Conservation (phyloP, 1,140 invertebrate genomes). For the Cyphomyrmex costatus region DNA sequence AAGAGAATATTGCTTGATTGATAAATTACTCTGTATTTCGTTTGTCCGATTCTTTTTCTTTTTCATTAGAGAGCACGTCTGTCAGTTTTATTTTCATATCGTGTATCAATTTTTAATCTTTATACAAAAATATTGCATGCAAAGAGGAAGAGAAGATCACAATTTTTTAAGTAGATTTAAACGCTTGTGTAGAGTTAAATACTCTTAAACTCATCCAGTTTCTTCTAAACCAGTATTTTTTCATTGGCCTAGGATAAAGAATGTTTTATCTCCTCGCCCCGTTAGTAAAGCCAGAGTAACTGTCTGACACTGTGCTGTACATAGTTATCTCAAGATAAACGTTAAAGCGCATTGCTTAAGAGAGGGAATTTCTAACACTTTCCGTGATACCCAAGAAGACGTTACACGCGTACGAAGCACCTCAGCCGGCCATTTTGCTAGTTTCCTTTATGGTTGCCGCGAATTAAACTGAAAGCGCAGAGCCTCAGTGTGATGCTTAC, state of each 20-base stretch:
- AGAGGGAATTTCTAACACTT: conserved; percentile 54
- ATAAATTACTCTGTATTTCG: conserved; percentile 27
- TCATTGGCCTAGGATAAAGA: conserved; percentile 17
- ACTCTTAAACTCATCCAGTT: background rate
- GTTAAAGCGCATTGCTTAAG: conserved; percentile 43
- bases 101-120: background rate
- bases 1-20: conserved; percentile 63
- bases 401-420: conserved; percentile 51
- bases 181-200: conserved; percentile 5
- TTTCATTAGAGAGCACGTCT: background rate
- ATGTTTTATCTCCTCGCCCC: conserved; percentile 11
- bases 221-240: background rate
- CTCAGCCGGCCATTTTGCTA: conserved; percentile 50
- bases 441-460: conserved; percentile 52
- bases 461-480: conserved; percentile 60
- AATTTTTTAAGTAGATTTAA: conserved; percentile 12
- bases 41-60: conserved; percentile 27
- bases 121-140: background rate
- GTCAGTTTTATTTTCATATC: background rate
- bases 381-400: conserved; percentile 44
- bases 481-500: conserved; percentile 54
- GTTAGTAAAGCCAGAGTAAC: conserved; percentile 26
- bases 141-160: background rate
- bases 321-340: conserved; percentile 34
- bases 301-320: conserved; percentile 35